Evolutionary conservation across 1,140 invertebrate genomes (phyloP), one percentile per base, ranked within the genome.

Genomic region (Microplitis demolitor): DNA sequence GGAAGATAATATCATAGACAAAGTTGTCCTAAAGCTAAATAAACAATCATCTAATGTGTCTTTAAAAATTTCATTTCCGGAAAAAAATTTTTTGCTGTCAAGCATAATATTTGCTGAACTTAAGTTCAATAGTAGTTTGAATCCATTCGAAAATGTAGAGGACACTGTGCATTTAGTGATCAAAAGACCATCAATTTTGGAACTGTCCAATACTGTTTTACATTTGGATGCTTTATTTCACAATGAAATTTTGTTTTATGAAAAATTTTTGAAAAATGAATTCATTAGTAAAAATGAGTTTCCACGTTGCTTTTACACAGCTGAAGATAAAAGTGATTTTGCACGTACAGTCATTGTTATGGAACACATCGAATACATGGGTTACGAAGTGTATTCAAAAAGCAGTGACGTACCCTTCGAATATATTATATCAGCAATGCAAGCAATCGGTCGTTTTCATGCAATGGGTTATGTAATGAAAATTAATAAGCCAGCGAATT

Each of bases 391-490:
- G 0, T 73, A 72, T 37, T 31, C 75, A 0, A 63, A 73, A 4
- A 68, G 24, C 1, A 51, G 68, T 33, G 69, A 80, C 16, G 0
- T 73, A 4, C 72, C 74, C 0, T 14, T 81, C 33, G 72, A 80
- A 0, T 85, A 86, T 56, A 68, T 78, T 16, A 16, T 76, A 1
- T 70, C 81, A 4, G 84, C 80, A 3, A 54, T 88, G 39, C 68
- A 73, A 51, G 80, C 80, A 4, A 73, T 89, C 4, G 88, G 76
- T 0, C 69, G 74, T 45, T 87, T 87, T 58, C 88, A 89, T 56
- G 85, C 79, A 0, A 74, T 77, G 4, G 84, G 81, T 1, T 87
- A 84, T 37, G 66, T 66, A 0, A 76, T 84, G 72, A 88, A 87
- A 58, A 66, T 80, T 6, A 71, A 66, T 4, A 50, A 78, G 9